phyloP scores from a whole-genome alignment of 2,113 vertebrate species.

The Oreochromis tanganicae region DNA sequence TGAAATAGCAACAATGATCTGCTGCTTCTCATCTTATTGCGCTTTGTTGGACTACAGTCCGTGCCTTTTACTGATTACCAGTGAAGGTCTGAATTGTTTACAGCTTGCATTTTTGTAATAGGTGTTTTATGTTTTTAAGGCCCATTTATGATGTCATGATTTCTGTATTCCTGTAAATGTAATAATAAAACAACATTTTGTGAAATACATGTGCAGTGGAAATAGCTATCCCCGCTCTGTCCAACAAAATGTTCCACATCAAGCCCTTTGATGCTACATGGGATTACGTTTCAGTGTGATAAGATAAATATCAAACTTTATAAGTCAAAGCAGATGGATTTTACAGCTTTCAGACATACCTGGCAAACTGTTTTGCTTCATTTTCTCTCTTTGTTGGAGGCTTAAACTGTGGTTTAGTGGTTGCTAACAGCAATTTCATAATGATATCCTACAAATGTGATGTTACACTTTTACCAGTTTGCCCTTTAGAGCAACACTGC shows the following conservation, averaged over 20 bases:
- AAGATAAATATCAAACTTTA: neutral
- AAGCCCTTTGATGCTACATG: neutral
- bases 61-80: neutral
- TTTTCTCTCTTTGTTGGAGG: neutral
- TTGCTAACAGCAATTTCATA: neutral
- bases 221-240: neutral
- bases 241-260: neutral
- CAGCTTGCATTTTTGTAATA: neutral
- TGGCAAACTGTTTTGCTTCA: neutral
- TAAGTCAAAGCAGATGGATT: neutral
- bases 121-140: neutral
- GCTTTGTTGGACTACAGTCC: neutral
- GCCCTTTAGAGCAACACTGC: neutral
- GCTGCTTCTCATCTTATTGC: neutral
- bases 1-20: neutral
- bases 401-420: neutral
- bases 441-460: neutral
- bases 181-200: neutral
- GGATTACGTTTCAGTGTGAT: neutral
- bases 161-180: neutral
- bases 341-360: neutral
- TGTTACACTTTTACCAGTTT: neutral
- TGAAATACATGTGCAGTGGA: neutral
- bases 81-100: neutral
- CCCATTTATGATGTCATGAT: neutral